These are phyloP conservation scores for Mesocricetus auratus DNA, from an alignment of 2,113 vertebrate species.

Conservation along the genomic window DNA sequence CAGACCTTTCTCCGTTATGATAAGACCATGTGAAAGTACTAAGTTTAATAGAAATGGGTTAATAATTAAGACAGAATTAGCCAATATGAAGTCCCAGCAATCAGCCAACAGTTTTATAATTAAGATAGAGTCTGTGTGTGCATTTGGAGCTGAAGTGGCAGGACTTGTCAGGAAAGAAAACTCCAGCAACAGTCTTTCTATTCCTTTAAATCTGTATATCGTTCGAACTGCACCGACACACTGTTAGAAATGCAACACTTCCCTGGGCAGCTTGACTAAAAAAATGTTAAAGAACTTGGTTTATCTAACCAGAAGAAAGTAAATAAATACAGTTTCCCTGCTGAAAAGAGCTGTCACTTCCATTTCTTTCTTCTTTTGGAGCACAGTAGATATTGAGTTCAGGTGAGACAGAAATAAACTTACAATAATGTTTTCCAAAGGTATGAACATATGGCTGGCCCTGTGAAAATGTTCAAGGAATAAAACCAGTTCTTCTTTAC, in stretches of 20 bases:
- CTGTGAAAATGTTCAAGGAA: slow-evolving; percentile 56
- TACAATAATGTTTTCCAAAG: slow-evolving; percentile 72
- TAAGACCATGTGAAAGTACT: too few relatives aligned
- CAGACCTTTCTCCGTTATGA: too few relatives aligned
- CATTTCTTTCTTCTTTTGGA: slow-evolving; percentile 71
- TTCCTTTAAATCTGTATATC: slow-evolving; percentile 72
- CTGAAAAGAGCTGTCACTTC: slow-evolving; percentile 71
- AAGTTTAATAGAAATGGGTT: too few relatives aligned
- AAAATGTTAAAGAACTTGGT: slow-evolving; percentile 68
- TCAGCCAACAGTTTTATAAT: too few relatives aligned
- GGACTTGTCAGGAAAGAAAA: too few relatives aligned
- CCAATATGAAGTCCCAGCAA: too few relatives aligned
- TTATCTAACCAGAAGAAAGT: slow-evolving; percentile 76
- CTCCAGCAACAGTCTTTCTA: neutral
- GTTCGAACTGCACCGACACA: slow-evolving; percentile 71
- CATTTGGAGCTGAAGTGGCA: too few relatives aligned
- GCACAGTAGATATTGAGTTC: slow-evolving; percentile 53
- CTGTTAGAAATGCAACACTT: slow-evolving; percentile 74
- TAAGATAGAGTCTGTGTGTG: too few relatives aligned
- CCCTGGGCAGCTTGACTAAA: slow-evolving; percentile 77
- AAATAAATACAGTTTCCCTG: slow-evolving; percentile 81
- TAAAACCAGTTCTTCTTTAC: slow-evolving; percentile 20
- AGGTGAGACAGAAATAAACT: slow-evolving; percentile 68
- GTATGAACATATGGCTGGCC: slow-evolving; percentile 22
- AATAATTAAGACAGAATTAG: too few relatives aligned